A percentile compares a stretch with the other conserved stretches of the same genome.
These are phyloP conservation scores for Lysandra bellargus DNA, from an alignment of 2,888 invertebrate species.

Conservation along the genomic window DNA sequence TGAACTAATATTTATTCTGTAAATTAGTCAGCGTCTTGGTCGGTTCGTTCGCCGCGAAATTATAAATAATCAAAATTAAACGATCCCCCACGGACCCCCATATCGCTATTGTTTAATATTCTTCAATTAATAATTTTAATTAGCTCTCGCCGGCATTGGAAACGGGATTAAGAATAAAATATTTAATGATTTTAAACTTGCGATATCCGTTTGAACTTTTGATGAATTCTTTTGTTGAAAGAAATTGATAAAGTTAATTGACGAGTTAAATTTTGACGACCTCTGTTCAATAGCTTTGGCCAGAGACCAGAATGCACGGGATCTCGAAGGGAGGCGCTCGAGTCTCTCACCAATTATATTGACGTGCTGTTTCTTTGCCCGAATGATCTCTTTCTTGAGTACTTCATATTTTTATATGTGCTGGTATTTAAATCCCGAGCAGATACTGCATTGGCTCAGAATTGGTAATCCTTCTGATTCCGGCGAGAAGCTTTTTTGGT, in stretches of 20 bases:
- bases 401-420: too few species aligned
- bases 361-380: too few species aligned
- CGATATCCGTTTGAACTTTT: neutral
- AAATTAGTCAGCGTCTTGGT: slow-evolving; percentile 71
- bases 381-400: too few species aligned
- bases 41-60: slow-evolving; percentile 50
- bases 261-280: neutral
- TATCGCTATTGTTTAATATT: slow-evolving; percentile 66
- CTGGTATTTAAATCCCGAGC: too few species aligned
- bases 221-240: neutral
- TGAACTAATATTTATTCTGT: slow-evolving; percentile 78
- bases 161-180: slow-evolving; percentile 11
- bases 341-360: too few species aligned
- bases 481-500: too few species aligned
- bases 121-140: slow-evolving; percentile 73
- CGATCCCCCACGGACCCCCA: slow-evolving; percentile 57
- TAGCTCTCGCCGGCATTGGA: slow-evolving; percentile 41
- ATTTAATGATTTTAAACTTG: slow-evolving; percentile 22
- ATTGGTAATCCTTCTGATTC: too few species aligned
- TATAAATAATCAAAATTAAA: slow-evolving; percentile 76
- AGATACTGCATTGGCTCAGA: too few species aligned
- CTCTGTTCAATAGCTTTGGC: too few species aligned
- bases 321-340: too few species aligned
- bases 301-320: too few species aligned
- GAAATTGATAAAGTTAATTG: neutral